Evolutionary conservation across 2,797 vertebrate genomes (phyloP).

Genomic region (Myotis vivesi): DNA sequence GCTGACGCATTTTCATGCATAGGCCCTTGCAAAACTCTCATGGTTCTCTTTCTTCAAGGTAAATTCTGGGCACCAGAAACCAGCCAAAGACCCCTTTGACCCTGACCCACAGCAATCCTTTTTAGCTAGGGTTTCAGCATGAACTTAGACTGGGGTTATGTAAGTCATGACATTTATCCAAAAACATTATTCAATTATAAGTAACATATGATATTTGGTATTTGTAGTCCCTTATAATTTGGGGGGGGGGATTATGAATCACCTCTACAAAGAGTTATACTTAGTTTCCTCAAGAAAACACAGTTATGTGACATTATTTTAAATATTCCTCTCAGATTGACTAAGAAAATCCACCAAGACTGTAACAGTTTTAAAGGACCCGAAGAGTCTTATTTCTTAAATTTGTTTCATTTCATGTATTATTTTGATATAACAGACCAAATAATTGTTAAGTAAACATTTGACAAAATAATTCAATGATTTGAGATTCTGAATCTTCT

Average conservation of each 20-base stretch:
- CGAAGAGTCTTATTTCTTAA: not conserved
- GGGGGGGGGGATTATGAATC: not conserved
- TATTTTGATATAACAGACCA: not conserved
- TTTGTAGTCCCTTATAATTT: not conserved
- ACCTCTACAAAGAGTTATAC: not conserved
- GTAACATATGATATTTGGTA: not conserved
- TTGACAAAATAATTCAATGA: not conserved
- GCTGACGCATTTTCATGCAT: not conserved
- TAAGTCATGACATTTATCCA: not conserved
- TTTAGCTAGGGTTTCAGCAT: not conserved
- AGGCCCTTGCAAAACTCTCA: not conserved
- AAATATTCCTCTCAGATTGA: not conserved
- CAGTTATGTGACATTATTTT: not conserved
- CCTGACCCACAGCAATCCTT: not conserved
- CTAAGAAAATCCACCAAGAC: not conserved
- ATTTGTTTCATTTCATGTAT: not conserved
- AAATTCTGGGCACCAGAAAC: not conserved
- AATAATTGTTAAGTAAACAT: not conserved
- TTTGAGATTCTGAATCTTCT: not conserved
- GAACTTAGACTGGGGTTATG: not conserved
- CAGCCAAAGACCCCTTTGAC: not conserved
- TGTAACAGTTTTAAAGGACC: not conserved
- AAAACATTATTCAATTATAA: not conserved
- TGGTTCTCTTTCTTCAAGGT: not conserved
- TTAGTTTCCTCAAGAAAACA: not conserved